Evolutionary conservation across 2,888 invertebrate species (phyloP).

Genomic region (Lagria hirta): DNA sequence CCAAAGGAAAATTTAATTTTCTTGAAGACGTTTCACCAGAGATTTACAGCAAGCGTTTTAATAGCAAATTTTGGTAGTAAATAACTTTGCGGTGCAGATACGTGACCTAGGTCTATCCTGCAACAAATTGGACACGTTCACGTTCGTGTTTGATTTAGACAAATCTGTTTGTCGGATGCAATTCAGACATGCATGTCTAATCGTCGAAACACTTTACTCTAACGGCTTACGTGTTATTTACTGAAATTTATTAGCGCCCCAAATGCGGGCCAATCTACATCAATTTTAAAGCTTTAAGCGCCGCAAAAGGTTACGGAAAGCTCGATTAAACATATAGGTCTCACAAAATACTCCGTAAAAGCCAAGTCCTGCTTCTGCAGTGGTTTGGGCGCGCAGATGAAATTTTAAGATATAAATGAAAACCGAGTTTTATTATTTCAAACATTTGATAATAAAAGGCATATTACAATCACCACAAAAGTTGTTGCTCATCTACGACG

Average conservation of each 20-base stretch:
- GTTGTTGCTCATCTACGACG: no score
- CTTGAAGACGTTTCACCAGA: constrained; percentile 14
- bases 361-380: constrained; percentile 5
- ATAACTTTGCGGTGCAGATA: no score
- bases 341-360: no score
- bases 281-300: constrained; percentile 17
- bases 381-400: constrained; percentile 3
- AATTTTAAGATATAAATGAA: no score
- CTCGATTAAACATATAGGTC: no score
- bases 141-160: constrained; percentile 37
- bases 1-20: constrained; percentile 21
- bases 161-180: constrained; percentile 32
- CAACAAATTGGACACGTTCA: constrained; percentile 36
- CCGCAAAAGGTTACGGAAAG: no score
- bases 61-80: no score
- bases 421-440: constrained; percentile 2
- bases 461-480: no score
- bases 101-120: constrained; percentile 36
- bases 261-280: constrained; percentile 16
- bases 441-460: constrained; percentile 4
- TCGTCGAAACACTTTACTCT: constrained; percentile 16
- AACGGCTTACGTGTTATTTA: constrained; percentile 15
- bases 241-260: constrained; percentile 17
- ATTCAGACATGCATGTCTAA: constrained; percentile 22
- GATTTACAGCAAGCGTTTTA: constrained; percentile 25